Base-by-base conservation (phyloP, 2,797 vertebrate species). In the Helostoma temminkii region DNA sequence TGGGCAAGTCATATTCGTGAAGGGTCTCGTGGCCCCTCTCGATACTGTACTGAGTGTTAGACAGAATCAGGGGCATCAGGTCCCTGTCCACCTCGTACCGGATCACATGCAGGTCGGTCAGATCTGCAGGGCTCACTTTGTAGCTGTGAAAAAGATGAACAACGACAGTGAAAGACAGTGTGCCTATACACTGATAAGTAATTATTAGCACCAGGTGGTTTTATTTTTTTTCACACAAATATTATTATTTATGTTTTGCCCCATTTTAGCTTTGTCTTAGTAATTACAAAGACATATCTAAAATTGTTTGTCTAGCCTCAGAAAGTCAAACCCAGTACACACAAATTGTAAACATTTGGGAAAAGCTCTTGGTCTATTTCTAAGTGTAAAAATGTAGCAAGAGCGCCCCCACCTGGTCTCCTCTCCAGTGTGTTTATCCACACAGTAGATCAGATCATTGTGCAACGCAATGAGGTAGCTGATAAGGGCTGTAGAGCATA, bases 41-140 rank as follows among this genome's bases (percentile, higher is more conserved):
- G 59, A 99, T 92, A 55, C 91, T 95, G 91, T 99, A 99, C 88
- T 99, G 98, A 76, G 96, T 96, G 92, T 96, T 97, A 81, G 97
- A 95, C 32, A 98, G 89, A 65, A 99, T 89, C 80, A 99, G 90
- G 0, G 97, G 96, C 65, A 94, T 90, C 78, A 99, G 74, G 82
- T 99, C 98, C 36, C 89, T 94, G 68, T 96, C 96, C 18, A 94
- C 71, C 50, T 98, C 96, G 0, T 99, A 99, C 15, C 90, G 95
- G 74, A 99, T 95, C 76, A 99, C 88, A 1, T 99, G 97, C 81
- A 97, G 90, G 74, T 98, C 96, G 0, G 94, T 88, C 72, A 99
- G 92, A 80, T 99, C 98, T 0, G 92, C 94, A 0, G 95, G 93
- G 39, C 94, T 96, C 21, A 99, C 88, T 18, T 91, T 90, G 74